Evolutionary conservation across 2,888 invertebrate species (phyloP).

Genomic region (Caenorhabditis macrosperma): DNA sequence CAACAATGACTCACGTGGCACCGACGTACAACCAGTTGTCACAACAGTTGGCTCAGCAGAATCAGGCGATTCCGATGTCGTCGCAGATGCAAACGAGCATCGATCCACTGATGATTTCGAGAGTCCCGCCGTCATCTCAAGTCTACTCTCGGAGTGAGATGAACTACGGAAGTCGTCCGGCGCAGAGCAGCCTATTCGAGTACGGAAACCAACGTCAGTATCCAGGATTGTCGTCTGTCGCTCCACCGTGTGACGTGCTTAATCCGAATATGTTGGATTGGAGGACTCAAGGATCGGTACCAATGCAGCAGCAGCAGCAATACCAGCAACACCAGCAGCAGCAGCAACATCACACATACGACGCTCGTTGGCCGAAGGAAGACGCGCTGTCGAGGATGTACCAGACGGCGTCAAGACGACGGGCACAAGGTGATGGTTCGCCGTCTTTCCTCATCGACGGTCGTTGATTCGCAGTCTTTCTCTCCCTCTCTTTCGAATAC

Average conservation of each 20-base stretch:
- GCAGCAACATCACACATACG: slow-evolving; percentile 47
- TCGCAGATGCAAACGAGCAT: slow-evolving; percentile 1
- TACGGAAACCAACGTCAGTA: slow-evolving; percentile 74
- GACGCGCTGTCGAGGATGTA: slow-evolving; percentile 70
- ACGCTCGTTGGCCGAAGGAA: slow-evolving; percentile 59
- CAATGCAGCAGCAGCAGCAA: slow-evolving; percentile 57
- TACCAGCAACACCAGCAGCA: no score
- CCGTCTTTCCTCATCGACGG: slow-evolving; percentile 68
- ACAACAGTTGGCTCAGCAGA: slow-evolving; percentile 14
- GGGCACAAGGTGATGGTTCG: slow-evolving; percentile 60
- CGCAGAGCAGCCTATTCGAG: slow-evolving; percentile 68
- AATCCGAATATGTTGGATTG: slow-evolving; percentile 18
- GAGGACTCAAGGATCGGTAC: slow-evolving; percentile 29
- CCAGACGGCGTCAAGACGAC: slow-evolving; percentile 66
- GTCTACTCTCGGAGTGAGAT: slow-evolving; percentile 77
- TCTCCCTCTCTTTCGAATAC: slow-evolving; percentile 35
- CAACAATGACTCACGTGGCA: slow-evolving; percentile 44
- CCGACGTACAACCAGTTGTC: slow-evolving; percentile 30
- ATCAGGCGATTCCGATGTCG: not conserved
- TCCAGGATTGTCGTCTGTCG: not conserved
- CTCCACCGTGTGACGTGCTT: slow-evolving; percentile 46
- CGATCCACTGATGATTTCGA: slow-evolving; percentile 51
- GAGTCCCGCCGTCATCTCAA: slow-evolving; percentile 36
- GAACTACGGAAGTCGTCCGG: slow-evolving; percentile 78
- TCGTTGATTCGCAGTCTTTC: slow-evolving; percentile 59